Percentiles rank a stretch among this genome's conserved stretches.
phyloP scores from a whole-genome alignment of 2,113 vertebrate genomes.

The Urocolius indicus region DNA sequence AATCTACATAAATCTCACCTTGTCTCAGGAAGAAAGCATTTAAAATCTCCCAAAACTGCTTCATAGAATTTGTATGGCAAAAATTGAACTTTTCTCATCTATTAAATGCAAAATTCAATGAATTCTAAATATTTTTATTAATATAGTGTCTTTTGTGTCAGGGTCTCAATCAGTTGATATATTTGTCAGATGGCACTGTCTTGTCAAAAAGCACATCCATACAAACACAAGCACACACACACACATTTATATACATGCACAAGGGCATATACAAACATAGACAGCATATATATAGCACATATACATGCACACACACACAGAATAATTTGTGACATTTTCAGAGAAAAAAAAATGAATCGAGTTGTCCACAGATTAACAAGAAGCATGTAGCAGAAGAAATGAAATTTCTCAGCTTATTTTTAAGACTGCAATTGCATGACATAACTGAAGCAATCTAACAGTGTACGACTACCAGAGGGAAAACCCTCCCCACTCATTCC shows the following conservation, averaged over 20 bases:
- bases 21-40: background rate
- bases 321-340: background rate
- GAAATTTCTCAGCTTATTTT: background rate
- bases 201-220: background rate
- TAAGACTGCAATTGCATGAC: background rate
- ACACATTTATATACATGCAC: background rate
- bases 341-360: background rate
- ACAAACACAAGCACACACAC: background rate
- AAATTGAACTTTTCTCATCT: background rate
- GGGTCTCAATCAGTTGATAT: background rate
- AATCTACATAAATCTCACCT: background rate
- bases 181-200: background rate
- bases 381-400: background rate
- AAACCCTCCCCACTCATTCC: background rate
- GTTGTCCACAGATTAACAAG: background rate
- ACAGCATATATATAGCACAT: background rate
- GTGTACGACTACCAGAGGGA: background rate
- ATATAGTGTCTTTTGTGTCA: background rate
- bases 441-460: background rate
- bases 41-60: background rate
- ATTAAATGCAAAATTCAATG: background rate
- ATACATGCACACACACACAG: background rate
- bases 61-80: background rate
- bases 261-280: background rate
- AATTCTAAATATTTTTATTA: background rate